These are phyloP conservation scores for Dolomedes plantarius DNA, from an alignment of 2,888 invertebrate species.

Conservation along the genomic window DNA sequence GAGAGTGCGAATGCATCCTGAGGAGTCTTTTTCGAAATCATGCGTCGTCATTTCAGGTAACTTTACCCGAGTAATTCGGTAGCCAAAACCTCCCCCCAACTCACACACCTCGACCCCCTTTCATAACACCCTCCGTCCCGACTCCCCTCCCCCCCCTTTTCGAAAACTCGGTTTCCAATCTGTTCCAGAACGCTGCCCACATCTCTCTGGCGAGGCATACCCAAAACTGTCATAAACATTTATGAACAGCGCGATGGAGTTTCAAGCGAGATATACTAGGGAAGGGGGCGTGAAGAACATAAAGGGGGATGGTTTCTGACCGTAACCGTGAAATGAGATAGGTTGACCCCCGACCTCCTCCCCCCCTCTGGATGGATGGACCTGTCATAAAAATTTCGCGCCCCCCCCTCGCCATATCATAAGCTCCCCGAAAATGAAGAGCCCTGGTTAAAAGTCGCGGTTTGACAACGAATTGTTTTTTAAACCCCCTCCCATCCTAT, in stretches of 20 bases:
- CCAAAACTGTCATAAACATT: slow-evolving; percentile 72
- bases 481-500: slow-evolving; percentile 31
- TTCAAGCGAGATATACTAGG: slow-evolving; percentile 13
- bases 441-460: slow-evolving; percentile 44
- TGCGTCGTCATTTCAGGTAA: slow-evolving; percentile 69
- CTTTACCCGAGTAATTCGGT: slow-evolving; percentile 69
- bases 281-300: background rate
- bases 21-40: slow-evolving; percentile 64
- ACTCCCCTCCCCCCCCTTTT: background rate
- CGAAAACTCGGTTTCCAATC: slow-evolving; percentile 66
- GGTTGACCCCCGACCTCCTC: slow-evolving; percentile 66
- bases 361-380: slow-evolving; percentile 51
- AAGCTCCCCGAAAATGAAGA: slow-evolving; percentile 31
- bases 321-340: slow-evolving; percentile 72
- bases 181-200: slow-evolving; percentile 67
- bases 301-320: slow-evolving; percentile 53
- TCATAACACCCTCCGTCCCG: slow-evolving; percentile 17
- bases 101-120: background rate
- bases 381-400: slow-evolving; percentile 58
- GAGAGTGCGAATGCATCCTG: slow-evolving; percentile 34
- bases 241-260: slow-evolving; percentile 65
- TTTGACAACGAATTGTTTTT: slow-evolving; percentile 62
- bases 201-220: slow-evolving; percentile 66
- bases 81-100: background rate
- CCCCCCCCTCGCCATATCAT: slow-evolving; percentile 18